A percentile compares a stretch with the other conserved stretches of the same genome.
These are phyloP conservation scores for Isoperla grammatica DNA, from an alignment of 2,888 invertebrate genomes.

Conservation along the genomic window DNA sequence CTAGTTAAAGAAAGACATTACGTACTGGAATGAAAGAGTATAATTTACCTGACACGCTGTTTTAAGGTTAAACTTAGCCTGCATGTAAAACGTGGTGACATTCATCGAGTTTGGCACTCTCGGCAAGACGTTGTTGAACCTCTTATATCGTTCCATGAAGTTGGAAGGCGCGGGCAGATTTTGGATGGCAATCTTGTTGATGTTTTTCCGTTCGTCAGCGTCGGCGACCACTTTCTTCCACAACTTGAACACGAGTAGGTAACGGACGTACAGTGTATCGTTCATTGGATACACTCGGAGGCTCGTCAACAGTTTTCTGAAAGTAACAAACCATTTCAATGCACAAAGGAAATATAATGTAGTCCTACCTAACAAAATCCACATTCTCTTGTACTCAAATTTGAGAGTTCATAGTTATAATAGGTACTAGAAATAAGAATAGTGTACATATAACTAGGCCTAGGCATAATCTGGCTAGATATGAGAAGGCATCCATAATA, in stretches of 20 bases:
- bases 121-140: slow-evolving; percentile 32
- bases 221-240: slow-evolving; percentile 36
- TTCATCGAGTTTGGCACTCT: slow-evolving; percentile 33
- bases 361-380: no score
- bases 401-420: no score
- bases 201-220: slow-evolving; percentile 30
- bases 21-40: no score
- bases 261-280: slow-evolving; percentile 34
- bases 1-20: no score
- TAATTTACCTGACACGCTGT: slow-evolving; percentile 33
- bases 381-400: no score
- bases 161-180: slow-evolving; percentile 31
- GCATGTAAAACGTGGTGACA: slow-evolving; percentile 35
- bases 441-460: no score
- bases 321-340: slow-evolving; percentile 34
- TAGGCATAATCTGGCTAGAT: no score
- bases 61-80: slow-evolving; percentile 34
- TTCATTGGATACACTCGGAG: slow-evolving; percentile 33
- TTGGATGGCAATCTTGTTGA: slow-evolving; percentile 31
- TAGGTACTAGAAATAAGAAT: no score
- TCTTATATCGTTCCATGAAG: slow-evolving; percentile 32
- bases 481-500: no score
- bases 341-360: no score
- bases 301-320: slow-evolving; percentile 40
- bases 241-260: slow-evolving; percentile 35